Evolutionary conservation across 1,140 invertebrate species (phyloP), one percentile per base, ranked within the genome.

Genomic region (Delia radicum): DNA sequence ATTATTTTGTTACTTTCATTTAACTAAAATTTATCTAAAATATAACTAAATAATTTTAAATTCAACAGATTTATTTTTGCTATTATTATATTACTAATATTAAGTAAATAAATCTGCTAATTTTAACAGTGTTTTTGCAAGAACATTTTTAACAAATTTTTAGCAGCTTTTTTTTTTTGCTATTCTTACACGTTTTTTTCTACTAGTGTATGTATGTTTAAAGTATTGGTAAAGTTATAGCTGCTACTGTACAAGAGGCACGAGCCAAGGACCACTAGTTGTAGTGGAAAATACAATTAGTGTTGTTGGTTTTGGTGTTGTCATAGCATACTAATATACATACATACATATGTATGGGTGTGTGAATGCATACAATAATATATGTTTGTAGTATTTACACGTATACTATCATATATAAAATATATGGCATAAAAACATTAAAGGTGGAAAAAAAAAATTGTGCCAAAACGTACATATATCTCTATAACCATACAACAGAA

Each of bases 271-370:
- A 69, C 0, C 4, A 31, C 63, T 12, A n/a, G n/a, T n/a, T 15
- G 13, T 65, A 42, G 62, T 69, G 65, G 65, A 69, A 33, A 69
- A 69, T 24, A 69, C 65, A 69, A 69, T 69, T 69, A 69, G 65
- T 69, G 29, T 69, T 69, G 65, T 69, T 69, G 65, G 65, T 69
- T 69, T 69, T 18, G 29, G n/a, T 69, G 31, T 37, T 67, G 63
- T 31, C 48, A 55, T 55, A 18, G 18, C n/a, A 26, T 6, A 69
- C 29, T 33, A 2, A 33, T 18, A 31, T 21, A 55, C 12, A n/a
- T 55, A 21, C 48, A 55, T 21, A 21, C 24, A n/a, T 24, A 48
- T 48, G 0, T 48, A 15, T 33, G 4, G 4, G 4, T 33, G 10
- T 33, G 10, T 42, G 37, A 15, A 42, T 42, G 10, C n/a, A 10